Conservation (phyloP, 2,888 invertebrate species). For the Teinopalpus imperialis region DNA sequence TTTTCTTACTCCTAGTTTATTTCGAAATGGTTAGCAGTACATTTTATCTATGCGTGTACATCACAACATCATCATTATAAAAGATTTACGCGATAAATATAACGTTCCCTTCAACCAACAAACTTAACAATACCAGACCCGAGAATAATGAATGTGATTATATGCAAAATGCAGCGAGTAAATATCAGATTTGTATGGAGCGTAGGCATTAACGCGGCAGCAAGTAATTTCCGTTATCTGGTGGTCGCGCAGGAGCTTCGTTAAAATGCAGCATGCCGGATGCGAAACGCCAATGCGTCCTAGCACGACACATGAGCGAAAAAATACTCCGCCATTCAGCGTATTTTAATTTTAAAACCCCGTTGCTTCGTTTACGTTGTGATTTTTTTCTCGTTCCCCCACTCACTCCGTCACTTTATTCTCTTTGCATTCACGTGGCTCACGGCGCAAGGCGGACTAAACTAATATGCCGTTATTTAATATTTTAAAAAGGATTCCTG, state of each 20-base stretch:
- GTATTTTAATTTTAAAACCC: slow-evolving; percentile 40
- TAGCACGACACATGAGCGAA: slow-evolving; percentile 36
- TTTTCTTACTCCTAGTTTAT: no score
- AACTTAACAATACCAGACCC: no score
- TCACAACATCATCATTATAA: no score
- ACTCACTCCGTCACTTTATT: slow-evolving; percentile 23
- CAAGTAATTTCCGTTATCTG: slow-evolving; percentile 45
- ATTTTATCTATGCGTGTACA: no score
- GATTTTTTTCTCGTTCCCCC: slow-evolving; percentile 26
- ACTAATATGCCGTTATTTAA: slow-evolving; percentile 24
- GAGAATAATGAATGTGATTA: slow-evolving; percentile 13
- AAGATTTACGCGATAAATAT: no score
- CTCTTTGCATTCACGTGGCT: slow-evolving; percentile 18
- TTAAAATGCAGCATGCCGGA: slow-evolving; percentile 39
- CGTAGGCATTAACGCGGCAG: slow-evolving; percentile 33
- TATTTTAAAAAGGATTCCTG: slow-evolving; percentile 17
- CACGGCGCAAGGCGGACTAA: slow-evolving; percentile 16
- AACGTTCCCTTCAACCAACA: no score
- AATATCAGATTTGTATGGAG: slow-evolving; percentile 40
- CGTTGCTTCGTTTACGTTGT: slow-evolving; percentile 31
- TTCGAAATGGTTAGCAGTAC: no score
- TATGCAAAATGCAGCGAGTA: slow-evolving; percentile 26
- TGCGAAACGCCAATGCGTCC: slow-evolving; percentile 36
- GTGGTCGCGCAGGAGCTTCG: slow-evolving; percentile 36
- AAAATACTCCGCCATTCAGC: slow-evolving; percentile 40